A percentile compares a stretch with the other conserved stretches of the same genome.
Evolutionary conservation across 2,888 invertebrate genomes (phyloP).

Genomic region (Epiblema foenella): DNA sequence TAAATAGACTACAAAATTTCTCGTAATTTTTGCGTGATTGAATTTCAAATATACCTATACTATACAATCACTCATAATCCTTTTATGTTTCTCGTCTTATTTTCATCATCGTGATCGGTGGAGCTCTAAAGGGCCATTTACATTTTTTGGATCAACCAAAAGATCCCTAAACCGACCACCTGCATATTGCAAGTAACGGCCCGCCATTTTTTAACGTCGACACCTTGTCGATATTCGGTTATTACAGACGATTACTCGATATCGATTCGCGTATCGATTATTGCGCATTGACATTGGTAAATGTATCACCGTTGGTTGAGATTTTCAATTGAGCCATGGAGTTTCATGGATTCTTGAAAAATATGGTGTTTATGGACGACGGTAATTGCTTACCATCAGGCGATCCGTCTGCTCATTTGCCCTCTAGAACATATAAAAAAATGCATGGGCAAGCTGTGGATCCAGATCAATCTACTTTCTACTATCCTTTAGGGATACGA

Average conservation of each 20-base stretch:
- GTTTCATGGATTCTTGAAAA: neutral
- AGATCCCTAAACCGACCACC: slow-evolving; percentile 64
- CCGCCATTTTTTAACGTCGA: slow-evolving; percentile 72
- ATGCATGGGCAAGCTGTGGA: too few relatives aligned
- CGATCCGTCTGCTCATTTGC: too few relatives aligned
- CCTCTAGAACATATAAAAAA: too few relatives aligned
- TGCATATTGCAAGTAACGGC: slow-evolving; percentile 72
- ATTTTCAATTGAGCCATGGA: neutral
- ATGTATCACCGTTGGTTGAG: slow-evolving; percentile 52
- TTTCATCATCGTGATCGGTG: neutral
- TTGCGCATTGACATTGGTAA: slow-evolving; percentile 53
- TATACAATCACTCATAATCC: neutral
- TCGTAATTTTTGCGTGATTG: neutral
- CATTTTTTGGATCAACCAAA: neutral
- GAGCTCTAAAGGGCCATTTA: neutral
- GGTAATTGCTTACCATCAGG: too few relatives aligned
- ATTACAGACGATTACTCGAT: slow-evolving; percentile 74
- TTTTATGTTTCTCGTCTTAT: neutral
- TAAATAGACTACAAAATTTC: neutral
- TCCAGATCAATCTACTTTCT: too few relatives aligned
- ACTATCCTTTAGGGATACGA: too few relatives aligned
- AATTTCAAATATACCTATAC: neutral
- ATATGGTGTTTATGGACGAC: too few relatives aligned
- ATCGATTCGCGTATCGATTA: slow-evolving; percentile 66
- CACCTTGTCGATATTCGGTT: slow-evolving; percentile 66